Conservation (phyloP, 2,113 vertebrate species). For the Gallinago undulata region DNA sequence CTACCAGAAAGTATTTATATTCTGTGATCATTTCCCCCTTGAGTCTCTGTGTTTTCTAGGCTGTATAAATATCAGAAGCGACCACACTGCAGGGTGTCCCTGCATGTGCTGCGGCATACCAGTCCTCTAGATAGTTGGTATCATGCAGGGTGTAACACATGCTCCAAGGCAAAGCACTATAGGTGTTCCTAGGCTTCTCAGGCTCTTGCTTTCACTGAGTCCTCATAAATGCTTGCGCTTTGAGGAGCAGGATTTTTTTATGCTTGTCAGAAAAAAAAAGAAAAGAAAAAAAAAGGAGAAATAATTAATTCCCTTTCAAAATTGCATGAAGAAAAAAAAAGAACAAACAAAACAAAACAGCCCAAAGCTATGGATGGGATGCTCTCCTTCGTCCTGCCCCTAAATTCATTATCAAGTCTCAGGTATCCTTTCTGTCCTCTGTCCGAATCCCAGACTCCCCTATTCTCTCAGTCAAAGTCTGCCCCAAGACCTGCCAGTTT, state of each 20-base stretch:
- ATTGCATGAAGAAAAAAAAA: background rate
- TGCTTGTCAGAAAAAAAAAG: background rate
- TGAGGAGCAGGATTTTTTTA: background rate
- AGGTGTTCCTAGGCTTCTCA: constrained; percentile 9
- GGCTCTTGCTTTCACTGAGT: background rate
- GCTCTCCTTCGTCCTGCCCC: fast-evolving
- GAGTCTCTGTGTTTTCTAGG: constrained; percentile 52
- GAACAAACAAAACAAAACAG: background rate
- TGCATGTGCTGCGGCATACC: background rate
- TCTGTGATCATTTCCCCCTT: constrained; percentile 49
- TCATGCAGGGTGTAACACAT: constrained; percentile 45
- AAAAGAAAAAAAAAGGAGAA: background rate
- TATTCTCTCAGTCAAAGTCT: background rate
- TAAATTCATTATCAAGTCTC: background rate
- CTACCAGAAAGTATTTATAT: constrained; percentile 65
- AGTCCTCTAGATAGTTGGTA: background rate
- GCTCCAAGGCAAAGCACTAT: constrained; percentile 38
- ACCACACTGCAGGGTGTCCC: constrained; percentile 37
- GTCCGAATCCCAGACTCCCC: background rate
- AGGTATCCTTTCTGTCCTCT: background rate
- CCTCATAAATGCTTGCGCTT: background rate
- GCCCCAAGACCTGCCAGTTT: background rate
- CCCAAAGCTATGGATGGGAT: background rate
- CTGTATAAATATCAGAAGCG: constrained; percentile 41
- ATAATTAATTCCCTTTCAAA: background rate